Percentiles rank a stretch among this genome's conserved stretches.
Conservation (phyloP, 2,888 invertebrate species). For the Boloria euphrosyne region DNA sequence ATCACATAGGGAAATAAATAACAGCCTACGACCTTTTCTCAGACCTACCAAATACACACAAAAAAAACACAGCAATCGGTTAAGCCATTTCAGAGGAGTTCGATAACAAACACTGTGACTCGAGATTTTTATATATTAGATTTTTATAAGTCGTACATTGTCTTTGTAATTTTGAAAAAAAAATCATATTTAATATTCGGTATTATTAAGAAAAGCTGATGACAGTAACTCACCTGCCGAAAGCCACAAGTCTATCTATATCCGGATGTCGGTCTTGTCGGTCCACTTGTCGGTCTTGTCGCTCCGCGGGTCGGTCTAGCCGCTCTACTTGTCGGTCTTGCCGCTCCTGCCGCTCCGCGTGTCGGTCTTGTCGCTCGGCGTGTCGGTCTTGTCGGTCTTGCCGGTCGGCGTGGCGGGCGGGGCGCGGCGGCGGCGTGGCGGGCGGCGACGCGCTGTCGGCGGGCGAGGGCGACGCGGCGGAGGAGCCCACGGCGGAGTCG, state of each 20-base stretch:
- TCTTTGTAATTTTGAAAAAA: no score
- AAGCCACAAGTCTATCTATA: slow-evolving; percentile 61
- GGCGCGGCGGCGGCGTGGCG: slow-evolving; percentile 71
- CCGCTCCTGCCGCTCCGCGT: slow-evolving; percentile 71
- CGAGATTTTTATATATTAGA: no score
- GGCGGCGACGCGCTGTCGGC: slow-evolving; percentile 76
- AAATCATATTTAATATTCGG: no score
- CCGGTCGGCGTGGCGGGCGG: slow-evolving; percentile 52
- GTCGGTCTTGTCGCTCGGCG: slow-evolving; percentile 44
- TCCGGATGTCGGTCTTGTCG: slow-evolving; percentile 50
- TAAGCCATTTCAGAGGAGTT: no score
- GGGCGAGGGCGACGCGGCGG: slow-evolving; percentile 66
- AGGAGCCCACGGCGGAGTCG: slow-evolving; percentile 86
- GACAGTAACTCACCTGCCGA: slow-evolving; percentile 32
- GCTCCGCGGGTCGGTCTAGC: slow-evolving; percentile 41
- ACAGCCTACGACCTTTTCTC: no score
- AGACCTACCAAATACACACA: no score
- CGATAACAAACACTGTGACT: no score
- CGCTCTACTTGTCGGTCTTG: background rate
- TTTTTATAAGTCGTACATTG: no score
- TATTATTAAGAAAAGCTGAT: background rate
- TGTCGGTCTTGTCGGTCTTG: slow-evolving; percentile 62
- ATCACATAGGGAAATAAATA: no score
- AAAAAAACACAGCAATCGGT: no score
- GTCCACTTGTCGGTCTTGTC: slow-evolving; percentile 5